Conservation (phyloP, 2,113 vertebrate species). For the Hippocampus zosterae region DNA sequence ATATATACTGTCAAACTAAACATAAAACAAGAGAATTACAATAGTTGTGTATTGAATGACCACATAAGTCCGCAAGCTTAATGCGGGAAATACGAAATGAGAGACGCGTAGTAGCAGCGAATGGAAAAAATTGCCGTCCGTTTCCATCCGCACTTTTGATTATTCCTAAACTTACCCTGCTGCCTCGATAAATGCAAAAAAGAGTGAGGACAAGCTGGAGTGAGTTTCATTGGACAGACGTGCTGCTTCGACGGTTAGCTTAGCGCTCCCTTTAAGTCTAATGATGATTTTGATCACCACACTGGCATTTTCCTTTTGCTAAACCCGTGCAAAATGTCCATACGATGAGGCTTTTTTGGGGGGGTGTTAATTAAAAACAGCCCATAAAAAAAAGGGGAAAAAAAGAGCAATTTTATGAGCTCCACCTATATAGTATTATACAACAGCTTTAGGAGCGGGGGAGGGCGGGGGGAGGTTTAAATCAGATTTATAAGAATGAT, state of each 20-base stretch:
- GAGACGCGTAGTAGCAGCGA: too few species aligned
- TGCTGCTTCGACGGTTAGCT: slow-evolving; percentile 55
- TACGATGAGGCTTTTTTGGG: not conserved
- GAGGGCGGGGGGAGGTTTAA: not conserved
- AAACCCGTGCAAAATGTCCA: slow-evolving; percentile 25
- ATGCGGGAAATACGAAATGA: too few species aligned
- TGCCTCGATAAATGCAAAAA: too few species aligned
- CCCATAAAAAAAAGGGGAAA: not conserved
- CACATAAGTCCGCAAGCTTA: too few species aligned
- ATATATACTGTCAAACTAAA: too few species aligned
- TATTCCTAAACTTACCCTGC: too few species aligned
- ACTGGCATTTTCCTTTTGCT: slow-evolving; percentile 44
- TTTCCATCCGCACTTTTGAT: too few species aligned
- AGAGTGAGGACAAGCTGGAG: slow-evolving; percentile 3
- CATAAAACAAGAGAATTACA: too few species aligned
- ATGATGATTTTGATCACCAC: slow-evolving; percentile 69
- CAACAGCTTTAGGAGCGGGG: slow-evolving; percentile 2
- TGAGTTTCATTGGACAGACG: slow-evolving; percentile 60
- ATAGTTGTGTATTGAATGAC: too few species aligned
- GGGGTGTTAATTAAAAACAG: not conserved
- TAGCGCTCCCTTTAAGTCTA: slow-evolving; percentile 44
- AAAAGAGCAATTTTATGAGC: too few species aligned
- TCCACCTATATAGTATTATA: not conserved
- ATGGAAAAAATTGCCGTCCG: too few species aligned
- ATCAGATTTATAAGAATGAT: not conserved